Percentiles rank a stretch among this genome's conserved stretches.
Conservation (phyloP, 2,888 invertebrate genomes). For the Euzophera pinguis region DNA sequence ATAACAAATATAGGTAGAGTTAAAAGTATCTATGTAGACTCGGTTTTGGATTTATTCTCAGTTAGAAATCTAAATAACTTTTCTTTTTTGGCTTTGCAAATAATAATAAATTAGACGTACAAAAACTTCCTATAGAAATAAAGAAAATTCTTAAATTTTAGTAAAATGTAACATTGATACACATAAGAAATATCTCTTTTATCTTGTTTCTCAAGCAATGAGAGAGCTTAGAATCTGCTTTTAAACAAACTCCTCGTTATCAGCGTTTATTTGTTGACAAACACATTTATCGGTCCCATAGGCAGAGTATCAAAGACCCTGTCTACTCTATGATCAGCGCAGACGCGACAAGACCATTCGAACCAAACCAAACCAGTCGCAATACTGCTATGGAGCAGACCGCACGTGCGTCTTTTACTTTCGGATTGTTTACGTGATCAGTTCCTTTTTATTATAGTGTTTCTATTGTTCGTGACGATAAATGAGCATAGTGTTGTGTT, state of each 20-base stretch:
- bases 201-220: no score
- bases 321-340: conserved; percentile 19
- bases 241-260: not conserved
- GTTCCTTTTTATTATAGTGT: conserved; percentile 30
- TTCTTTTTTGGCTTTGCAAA: no score
- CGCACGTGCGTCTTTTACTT: conserved; percentile 26
- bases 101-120: no score
- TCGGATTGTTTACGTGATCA: conserved; percentile 49
- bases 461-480: conserved; percentile 31
- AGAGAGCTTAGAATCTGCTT: no score
- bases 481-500: conserved; percentile 28
- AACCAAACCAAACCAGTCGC: conserved; percentile 35
- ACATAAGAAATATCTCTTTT: no score
- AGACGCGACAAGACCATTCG: not conserved
- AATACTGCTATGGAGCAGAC: conserved; percentile 40
- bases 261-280: not conserved
- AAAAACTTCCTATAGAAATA: no score
- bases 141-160: no score
- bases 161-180: no score
- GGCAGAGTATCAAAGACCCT: not conserved
- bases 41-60: no score
- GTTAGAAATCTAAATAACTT: no score
- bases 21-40: no score
- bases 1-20: no score
- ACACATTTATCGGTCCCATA: not conserved